Percentiles rank a stretch among this genome's conserved stretches.
Conservation (phyloP, 2,888 invertebrate genomes). For the Leucania comma region DNA sequence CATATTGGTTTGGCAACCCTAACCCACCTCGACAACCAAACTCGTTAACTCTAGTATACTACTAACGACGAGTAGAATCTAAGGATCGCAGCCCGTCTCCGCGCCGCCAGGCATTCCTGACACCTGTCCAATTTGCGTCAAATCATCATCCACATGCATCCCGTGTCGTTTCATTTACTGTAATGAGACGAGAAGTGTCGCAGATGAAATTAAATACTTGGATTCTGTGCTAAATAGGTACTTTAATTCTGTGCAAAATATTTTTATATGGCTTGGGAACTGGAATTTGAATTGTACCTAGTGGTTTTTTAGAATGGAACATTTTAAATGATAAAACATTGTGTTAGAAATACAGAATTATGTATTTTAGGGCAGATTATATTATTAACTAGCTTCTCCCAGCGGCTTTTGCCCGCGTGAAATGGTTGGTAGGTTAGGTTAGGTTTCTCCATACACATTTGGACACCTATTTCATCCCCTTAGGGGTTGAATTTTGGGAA, state of each 20-base stretch:
- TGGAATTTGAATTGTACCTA: conserved; percentile 6
- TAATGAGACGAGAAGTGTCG: conserved; percentile 64
- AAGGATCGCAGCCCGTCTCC: conserved; percentile 66
- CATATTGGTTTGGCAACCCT: conserved; percentile 69
- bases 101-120: conserved; percentile 65
- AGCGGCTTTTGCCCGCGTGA: no score
- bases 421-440: no score
- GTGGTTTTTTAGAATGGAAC: conserved; percentile 6
- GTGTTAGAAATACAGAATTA: conserved; percentile 12
- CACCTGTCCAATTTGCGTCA: conserved; percentile 87
- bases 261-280: conserved; percentile 1
- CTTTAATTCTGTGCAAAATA: not conserved
- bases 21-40: conserved; percentile 69
- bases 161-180: conserved; percentile 71
- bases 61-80: conserved; percentile 76
- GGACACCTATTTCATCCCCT: no score
- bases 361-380: conserved; percentile 4
- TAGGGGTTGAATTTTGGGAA: no score
- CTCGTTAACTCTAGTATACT: conserved; percentile 82
- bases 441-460: no score
- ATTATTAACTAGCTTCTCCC: no score
- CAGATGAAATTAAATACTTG: conserved; percentile 50
- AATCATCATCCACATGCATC: conserved; percentile 73
- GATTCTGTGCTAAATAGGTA: not conserved
- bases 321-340: not conserved